These are phyloP conservation scores for Pan paniscus DNA, from an alignment of 2,113 vertebrate genomes.

Conservation along the genomic window DNA sequence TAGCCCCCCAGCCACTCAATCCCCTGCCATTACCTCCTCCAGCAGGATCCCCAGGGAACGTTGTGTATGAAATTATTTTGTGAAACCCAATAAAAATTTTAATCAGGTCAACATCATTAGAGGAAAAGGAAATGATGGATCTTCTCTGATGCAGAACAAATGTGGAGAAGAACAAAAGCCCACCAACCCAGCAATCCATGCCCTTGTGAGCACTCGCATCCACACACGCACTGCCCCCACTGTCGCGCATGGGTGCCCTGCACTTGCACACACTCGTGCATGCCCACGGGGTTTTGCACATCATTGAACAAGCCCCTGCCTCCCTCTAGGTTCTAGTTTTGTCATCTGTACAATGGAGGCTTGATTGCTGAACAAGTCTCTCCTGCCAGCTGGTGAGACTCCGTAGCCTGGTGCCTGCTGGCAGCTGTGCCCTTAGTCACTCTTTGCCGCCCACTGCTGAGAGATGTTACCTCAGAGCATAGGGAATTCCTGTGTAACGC, in stretches of 20 bases:
- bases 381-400: not conserved
- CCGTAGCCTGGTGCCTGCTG: not conserved
- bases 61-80: constrained; percentile 83
- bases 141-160: constrained; percentile 62
- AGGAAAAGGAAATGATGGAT: constrained; percentile 78
- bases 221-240: accelerated
- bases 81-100: constrained; percentile 87
- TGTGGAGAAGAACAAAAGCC: constrained; percentile 9
- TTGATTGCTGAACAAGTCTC: not conserved
- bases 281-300: accelerated
- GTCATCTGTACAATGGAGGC: not conserved
- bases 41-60: constrained; percentile 72
- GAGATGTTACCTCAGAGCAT: not conserved
- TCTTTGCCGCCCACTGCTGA: not conserved
- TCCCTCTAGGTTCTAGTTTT: not conserved
- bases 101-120: constrained; percentile 85
- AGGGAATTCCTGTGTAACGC: not conserved
- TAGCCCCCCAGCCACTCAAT: not conserved
- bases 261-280: accelerated
- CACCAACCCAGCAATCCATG: too few species aligned
- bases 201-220: accelerated
- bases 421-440: not conserved
- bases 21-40: constrained; percentile 15
- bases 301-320: not conserved
- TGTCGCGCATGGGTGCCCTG: accelerated